phyloP scores from a whole-genome alignment of 2,797 vertebrate genomes.

The Limosa lapponica region DNA sequence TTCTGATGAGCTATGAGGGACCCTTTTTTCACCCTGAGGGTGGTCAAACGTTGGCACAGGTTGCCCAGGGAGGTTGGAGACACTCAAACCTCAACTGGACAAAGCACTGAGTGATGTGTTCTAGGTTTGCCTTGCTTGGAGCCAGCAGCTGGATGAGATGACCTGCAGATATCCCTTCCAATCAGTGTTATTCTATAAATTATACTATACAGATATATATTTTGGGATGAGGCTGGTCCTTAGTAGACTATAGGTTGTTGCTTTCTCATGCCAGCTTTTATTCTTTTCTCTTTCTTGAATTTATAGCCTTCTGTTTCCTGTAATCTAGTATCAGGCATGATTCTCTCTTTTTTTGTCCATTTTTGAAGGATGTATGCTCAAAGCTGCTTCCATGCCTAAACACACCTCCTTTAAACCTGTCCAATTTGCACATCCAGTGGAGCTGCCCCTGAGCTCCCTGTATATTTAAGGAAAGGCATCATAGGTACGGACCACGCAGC shows the following conservation, averaged over 20 bases:
- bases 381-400: neutral
- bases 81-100: neutral
- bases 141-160: neutral
- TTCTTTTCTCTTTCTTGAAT: neutral
- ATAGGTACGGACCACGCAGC: neutral
- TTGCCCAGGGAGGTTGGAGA: neutral
- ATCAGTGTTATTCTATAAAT: neutral
- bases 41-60: neutral
- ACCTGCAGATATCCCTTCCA: neutral
- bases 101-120: neutral
- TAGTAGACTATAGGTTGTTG: neutral
- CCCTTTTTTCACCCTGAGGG: neutral
- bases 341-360: neutral
- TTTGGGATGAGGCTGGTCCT: neutral
- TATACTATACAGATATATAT: neutral
- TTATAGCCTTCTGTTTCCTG: neutral
- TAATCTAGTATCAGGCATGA: neutral
- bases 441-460: neutral
- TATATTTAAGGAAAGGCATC: neutral
- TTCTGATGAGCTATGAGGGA: neutral
- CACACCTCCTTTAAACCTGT: neutral
- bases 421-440: neutral
- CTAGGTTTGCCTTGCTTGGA: neutral
- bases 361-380: neutral
- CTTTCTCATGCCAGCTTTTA: neutral